A percentile compares a stretch with the other conserved stretches of the same genome.
These are phyloP conservation scores for Papilio demoleus DNA, from an alignment of 2,888 invertebrate species.

Conservation along the genomic window DNA sequence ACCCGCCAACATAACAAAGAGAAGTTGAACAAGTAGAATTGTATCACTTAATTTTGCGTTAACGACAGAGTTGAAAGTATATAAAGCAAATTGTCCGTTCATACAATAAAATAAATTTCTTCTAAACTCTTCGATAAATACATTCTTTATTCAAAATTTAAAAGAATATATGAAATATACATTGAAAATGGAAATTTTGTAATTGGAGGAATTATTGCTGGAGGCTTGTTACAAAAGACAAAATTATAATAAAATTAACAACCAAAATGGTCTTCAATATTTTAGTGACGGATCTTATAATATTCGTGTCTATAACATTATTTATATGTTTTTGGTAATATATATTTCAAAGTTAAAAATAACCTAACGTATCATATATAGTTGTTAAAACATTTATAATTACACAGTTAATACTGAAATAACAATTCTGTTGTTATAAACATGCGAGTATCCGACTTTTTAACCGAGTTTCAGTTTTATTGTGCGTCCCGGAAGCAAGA, in stretches of 20 bases:
- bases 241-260: background rate
- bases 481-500: background rate
- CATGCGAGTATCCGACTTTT: constrained; percentile 5
- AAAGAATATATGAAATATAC: background rate
- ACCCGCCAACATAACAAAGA: no score
- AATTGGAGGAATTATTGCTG: background rate
- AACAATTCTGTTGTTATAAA: constrained; percentile 10
- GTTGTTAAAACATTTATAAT: background rate
- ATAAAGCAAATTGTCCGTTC: no score
- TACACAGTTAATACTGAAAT: background rate
- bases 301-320: background rate
- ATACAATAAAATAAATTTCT: background rate
- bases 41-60: no score
- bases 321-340: no score
- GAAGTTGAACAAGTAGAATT: no score
- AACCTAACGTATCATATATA: background rate
- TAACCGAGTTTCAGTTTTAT: background rate
- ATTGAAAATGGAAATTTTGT: constrained; percentile 10
- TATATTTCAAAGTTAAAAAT: background rate
- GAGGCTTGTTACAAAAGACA: background rate
- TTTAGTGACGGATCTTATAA: background rate
- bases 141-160: background rate
- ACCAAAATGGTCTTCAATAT: background rate
- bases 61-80: no score
- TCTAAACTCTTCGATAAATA: background rate